A percentile compares a stretch with the other conserved stretches of the same genome.
Evolutionary conservation across 2,113 vertebrate species (phyloP).

Genomic region (Anolis carolinensis): DNA sequence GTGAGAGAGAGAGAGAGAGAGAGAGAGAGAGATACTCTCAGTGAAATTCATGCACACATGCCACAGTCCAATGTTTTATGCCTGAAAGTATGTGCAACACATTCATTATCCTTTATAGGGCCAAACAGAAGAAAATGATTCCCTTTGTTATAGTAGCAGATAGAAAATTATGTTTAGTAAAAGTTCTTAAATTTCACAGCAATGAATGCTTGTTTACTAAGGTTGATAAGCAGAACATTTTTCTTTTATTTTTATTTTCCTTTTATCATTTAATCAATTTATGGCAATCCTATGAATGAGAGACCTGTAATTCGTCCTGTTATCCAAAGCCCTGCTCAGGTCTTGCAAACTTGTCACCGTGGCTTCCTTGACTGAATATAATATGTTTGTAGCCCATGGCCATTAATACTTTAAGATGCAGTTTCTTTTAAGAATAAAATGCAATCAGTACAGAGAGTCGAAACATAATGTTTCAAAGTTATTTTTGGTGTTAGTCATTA

Average conservation of each 20-base stretch:
- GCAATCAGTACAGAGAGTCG: neutral
- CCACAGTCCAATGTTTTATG: neutral
- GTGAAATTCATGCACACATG: neutral
- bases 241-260: neutral
- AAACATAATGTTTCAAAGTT: neutral
- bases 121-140: neutral
- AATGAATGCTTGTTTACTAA: neutral
- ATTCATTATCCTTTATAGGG: neutral
- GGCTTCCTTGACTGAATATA: no score
- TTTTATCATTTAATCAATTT: neutral
- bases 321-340: no score
- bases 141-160: neutral
- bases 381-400: neutral
- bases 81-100: neutral
- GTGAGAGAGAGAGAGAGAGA: no score
- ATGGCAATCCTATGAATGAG: no score
- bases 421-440: neutral
- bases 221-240: neutral
- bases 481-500: neutral
- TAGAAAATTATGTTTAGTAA: neutral
- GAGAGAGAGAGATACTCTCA: neutral
- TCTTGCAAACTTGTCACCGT: no score
- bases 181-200: neutral
- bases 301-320: no score
- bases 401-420: neutral